A percentile compares a stretch with the other conserved stretches of the same genome.
Evolutionary conservation across 2,888 invertebrate genomes (phyloP).

Genomic region (Lamellibrachia columna): DNA sequence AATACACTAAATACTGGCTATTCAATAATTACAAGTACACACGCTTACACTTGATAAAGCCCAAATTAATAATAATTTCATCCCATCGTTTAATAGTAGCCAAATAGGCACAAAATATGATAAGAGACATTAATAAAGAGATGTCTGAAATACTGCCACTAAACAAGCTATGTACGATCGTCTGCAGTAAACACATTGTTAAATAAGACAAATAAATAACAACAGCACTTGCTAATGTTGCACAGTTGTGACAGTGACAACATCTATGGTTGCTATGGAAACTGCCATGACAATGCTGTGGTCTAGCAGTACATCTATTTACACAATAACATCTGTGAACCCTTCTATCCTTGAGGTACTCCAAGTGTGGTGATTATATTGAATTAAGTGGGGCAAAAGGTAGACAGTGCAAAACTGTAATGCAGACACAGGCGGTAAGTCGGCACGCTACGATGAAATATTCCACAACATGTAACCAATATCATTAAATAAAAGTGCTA

Average conservation of each 20-base stretch:
- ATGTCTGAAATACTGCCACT: background rate
- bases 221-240: background rate
- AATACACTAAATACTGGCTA: background rate
- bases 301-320: background rate
- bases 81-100: background rate
- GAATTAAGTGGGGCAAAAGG: background rate
- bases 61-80: background rate
- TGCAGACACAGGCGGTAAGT: background rate
- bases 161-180: background rate
- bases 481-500: background rate
- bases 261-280: background rate
- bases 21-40: background rate
- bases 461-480: background rate
- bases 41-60: background rate
- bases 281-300: background rate
- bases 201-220: background rate
- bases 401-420: background rate
- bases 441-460: background rate
- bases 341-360: background rate
- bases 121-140: background rate
- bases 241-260: background rate
- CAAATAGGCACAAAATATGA: background rate
- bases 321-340: background rate
- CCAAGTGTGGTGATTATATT: background rate
- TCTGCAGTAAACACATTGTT: background rate